These are phyloP conservation scores for Saguinus imperator DNA, from an alignment of 2,113 vertebrate genomes.

Conservation along the genomic window DNA sequence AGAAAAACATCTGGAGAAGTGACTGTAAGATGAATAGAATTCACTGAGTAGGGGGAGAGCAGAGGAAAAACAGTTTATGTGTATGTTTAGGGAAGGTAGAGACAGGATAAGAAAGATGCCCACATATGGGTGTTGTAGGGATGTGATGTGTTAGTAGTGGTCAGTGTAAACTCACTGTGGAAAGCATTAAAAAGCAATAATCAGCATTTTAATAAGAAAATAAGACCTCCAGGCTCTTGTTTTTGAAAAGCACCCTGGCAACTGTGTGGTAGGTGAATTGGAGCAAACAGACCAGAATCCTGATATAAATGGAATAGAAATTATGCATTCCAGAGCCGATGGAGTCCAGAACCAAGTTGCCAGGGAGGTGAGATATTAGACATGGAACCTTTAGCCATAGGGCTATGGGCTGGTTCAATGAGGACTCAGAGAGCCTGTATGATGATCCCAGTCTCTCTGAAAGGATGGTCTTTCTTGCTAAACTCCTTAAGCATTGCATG, in stretches of 20 bases:
- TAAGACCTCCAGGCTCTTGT: background rate
- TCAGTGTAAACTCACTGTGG: background rate
- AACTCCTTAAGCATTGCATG: background rate
- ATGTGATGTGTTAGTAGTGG: background rate
- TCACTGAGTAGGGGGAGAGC: background rate
- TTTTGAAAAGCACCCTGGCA: background rate
- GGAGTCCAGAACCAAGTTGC: background rate
- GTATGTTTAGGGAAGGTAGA: background rate
- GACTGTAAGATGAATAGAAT: background rate
- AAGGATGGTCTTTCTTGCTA: background rate
- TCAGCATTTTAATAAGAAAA: background rate
- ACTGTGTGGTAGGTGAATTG: background rate
- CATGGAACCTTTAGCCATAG: background rate
- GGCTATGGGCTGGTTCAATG: background rate
- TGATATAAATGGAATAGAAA: background rate
- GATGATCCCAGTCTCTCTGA: background rate
- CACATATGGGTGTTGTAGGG: background rate
- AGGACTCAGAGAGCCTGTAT: background rate
- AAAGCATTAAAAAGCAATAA: background rate
- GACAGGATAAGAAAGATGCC: background rate
- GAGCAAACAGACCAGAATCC: background rate
- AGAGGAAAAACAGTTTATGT: background rate
- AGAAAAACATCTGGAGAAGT: background rate
- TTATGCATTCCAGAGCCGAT: background rate
- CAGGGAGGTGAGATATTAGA: background rate